Evolutionary conservation across 2,113 vertebrate species (phyloP), one percentile per base, ranked within the genome.

Genomic region (Gyps fulvus): DNA sequence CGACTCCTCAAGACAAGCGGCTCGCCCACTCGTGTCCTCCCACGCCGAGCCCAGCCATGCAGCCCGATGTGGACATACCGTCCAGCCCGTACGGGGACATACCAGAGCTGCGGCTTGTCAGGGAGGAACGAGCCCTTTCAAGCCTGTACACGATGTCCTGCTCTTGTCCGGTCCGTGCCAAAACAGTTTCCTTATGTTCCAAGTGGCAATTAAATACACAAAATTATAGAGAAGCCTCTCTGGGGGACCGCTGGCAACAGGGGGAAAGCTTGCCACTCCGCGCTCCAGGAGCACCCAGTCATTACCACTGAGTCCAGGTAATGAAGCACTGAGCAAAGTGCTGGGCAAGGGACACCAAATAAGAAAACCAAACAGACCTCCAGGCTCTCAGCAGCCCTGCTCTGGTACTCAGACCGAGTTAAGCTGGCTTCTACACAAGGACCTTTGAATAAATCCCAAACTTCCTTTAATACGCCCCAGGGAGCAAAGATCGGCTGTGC

Each of bases 311-410:
- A 20, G 43, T 20, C 32, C 1, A 2, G 42, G 43, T 17, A 8
- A 9, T 0, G 19, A 34, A 79, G 61, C 19, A 19, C 42, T 10
- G 40, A 45, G 55, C 0, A 3, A 36, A 42, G 47, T 0, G 3
- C 93, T 45, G 77, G 21, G 71, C 8, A 8, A n/a, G 10, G 34
- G 54, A 5, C 29, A 4, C 29, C 23, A 25, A 27, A 7, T 13
- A 43, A 71, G 20, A 89, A 52, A 80, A 29, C 5, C 61, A 54
- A 54, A 54, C 52, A 29, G 67, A 4, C 32, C 79, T 22, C 67
- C 11, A 45, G 55, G 55, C 42, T 81, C 36, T 10, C 42, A 27
- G 25, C 72, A 47, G 31, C 62, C 45, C 23, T 27, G 27, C 40
- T 63, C 27, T 31, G 38, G 42, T 34, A 11, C 21, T 84, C 2